Conservation (phyloP, 2,797 vertebrate species). For the Myiothlypis coronata region DNA sequence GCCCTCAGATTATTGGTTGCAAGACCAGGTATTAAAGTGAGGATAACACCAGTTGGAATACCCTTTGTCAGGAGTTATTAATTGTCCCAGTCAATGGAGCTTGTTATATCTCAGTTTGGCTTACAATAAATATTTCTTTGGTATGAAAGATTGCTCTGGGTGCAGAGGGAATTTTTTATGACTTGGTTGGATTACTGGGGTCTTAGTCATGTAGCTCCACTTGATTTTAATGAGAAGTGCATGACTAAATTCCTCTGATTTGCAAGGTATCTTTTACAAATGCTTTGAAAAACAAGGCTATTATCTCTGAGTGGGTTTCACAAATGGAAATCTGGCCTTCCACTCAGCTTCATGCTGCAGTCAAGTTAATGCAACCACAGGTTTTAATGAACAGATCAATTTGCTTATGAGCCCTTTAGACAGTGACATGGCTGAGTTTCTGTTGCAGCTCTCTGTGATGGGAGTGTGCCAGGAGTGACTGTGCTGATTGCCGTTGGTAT, state of each 20-base stretch:
- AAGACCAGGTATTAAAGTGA: background rate
- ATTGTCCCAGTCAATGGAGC: background rate
- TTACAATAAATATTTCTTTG: background rate
- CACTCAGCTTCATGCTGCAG: background rate
- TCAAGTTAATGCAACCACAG: background rate
- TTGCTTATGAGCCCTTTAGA: background rate
- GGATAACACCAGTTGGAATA: background rate
- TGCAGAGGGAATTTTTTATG: background rate
- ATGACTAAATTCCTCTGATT: conserved; percentile 3
- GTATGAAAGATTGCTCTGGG: background rate
- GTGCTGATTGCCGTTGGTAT: background rate
- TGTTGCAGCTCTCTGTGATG: background rate
- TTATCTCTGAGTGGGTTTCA: conserved; percentile 31
- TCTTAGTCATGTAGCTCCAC: conserved; percentile 22
- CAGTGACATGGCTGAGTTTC: background rate
- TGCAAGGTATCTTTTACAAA: conserved; percentile 20
- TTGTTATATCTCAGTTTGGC: background rate
- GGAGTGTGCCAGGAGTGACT: background rate
- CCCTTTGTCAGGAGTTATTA: background rate
- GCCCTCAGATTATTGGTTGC: background rate
- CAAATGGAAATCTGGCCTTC: background rate
- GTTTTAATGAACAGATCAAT: background rate
- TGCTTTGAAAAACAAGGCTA: conserved; percentile 41
- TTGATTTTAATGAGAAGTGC: conserved; percentile 7
- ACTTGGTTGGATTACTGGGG: background rate